These are phyloP conservation scores for Trogon melanurus DNA, from an alignment of 2,113 vertebrate genomes.

Conservation along the genomic window DNA sequence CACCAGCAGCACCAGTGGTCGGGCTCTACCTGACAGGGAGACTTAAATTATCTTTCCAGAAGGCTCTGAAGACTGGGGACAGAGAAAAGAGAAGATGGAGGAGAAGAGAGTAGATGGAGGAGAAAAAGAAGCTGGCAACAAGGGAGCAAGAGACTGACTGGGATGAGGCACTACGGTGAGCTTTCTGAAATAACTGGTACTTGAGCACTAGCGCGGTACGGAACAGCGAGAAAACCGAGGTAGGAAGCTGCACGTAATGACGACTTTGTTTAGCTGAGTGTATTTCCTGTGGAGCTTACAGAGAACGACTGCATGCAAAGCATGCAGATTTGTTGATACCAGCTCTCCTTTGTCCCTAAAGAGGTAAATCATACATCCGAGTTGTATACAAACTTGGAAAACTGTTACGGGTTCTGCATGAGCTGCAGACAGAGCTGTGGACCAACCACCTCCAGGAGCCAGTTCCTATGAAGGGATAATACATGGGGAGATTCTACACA, in stretches of 20 bases:
- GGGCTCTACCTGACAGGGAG: not conserved
- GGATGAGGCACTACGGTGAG: not conserved
- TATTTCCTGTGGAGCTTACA: slow-evolving; percentile 30
- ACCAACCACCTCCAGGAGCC: not conserved
- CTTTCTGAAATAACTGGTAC: not conserved
- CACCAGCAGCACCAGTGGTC: not conserved
- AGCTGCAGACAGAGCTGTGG: not conserved
- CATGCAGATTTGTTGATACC: not conserved
- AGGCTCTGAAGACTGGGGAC: not conserved
- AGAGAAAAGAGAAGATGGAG: not conserved
- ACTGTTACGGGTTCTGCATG: not conserved
- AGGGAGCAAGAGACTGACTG: not conserved
- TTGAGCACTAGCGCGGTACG: not conserved
- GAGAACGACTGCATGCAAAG: not conserved
- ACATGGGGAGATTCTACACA: not conserved
- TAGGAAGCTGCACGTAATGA: not conserved
- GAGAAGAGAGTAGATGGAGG: not conserved
- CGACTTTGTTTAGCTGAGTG: not conserved
- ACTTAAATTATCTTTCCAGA: not conserved
- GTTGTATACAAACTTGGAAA: not conserved
- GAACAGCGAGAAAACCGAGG: not conserved
- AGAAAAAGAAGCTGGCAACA: not conserved
- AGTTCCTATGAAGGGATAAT: rapidly evolving
- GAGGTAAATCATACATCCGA: not conserved
- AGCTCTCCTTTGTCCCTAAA: not conserved